Base-by-base conservation (phyloP, 1,140 invertebrate species). In the Trigoniulus corallinus region DNA sequence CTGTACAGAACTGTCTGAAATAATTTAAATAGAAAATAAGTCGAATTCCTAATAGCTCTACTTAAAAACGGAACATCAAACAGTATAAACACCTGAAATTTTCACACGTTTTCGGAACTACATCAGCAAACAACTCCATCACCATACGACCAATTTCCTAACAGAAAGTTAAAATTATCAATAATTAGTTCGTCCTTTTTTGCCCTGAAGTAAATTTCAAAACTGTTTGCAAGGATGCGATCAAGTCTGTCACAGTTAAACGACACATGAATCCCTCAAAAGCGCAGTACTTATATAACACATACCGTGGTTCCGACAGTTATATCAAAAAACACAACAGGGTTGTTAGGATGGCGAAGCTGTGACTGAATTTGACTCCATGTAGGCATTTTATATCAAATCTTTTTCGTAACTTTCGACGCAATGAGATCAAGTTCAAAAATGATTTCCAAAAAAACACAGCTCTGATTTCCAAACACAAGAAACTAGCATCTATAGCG, bases 71-170 rank as follows among this genome's bases (percentile, higher is more conserved):
- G 4, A 37, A 46, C 21, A n/a, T 53, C 10, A 3, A 54, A 54
- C 12, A 29, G 22, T 53, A 4, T 50, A 12, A n/a, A 47, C 60
- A 70, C 64, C 70, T 65, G 61, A 99, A 98, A 69, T 99, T 98
- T 74, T 99, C 96, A 58, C 88, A 91, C 4, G 95, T 98, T 72
- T 87, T 92, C 13, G 96, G 95, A 4, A 93, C 91, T 27, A 91
- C 78, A 73, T 99, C 92, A 1, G 91, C 83, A 74, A 89, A 98
- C 3, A 99, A 68, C 70, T 98, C 94, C 67, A 98, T 86, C 56
- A 94, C 83, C 73, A 98, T 86, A 51, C 92, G 76, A 3, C 94
- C 95, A 62, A 97, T 88, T 70, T 72, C 78, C 77, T 74, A 53
- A 45, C 24, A 50, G 47, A 50, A 34, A 43, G 13, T 12, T 20